Conservation (phyloP, 2,888 invertebrate genomes). For the Amorpha juglandis region DNA sequence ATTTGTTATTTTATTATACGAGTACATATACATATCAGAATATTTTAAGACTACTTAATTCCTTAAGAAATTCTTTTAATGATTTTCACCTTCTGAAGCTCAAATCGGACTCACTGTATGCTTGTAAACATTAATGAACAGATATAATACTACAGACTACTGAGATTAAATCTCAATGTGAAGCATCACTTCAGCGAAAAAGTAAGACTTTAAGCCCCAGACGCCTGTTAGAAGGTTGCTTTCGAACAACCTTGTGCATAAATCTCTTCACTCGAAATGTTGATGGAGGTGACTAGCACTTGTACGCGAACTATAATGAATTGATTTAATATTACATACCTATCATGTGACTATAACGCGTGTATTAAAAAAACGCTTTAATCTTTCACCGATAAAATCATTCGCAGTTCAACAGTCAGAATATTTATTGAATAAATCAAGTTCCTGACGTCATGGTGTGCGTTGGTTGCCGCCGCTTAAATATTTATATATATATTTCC, state of each 20-base stretch:
- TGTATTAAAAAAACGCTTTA: constrained; percentile 21
- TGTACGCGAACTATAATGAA: too few species aligned
- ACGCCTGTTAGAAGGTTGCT: constrained; percentile 13
- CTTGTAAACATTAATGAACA: background rate
- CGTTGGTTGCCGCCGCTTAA: constrained; percentile 46
- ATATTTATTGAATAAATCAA: constrained; percentile 62
- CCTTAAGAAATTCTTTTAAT: background rate
- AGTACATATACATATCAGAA: too few species aligned
- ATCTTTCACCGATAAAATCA: constrained; percentile 40
- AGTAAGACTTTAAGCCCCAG: background rate
- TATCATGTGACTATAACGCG: background rate
- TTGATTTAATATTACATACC: background rate
- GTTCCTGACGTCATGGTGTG: constrained; percentile 60
- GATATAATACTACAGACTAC: background rate
- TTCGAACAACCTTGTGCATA: constrained; percentile 1
- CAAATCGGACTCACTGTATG: background rate
- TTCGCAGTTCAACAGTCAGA: constrained; percentile 47
- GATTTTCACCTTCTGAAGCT: background rate
- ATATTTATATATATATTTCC: constrained; percentile 48
- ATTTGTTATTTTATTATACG: too few species aligned
- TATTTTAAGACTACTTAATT: background rate
- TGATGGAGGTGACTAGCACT: too few species aligned
- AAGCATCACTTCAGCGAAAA: background rate
- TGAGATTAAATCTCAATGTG: constrained; percentile 9
- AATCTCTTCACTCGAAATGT: background rate